phyloP scores from a whole-genome alignment of 2,113 vertebrate genomes.

The Nanorana parkeri region DNA sequence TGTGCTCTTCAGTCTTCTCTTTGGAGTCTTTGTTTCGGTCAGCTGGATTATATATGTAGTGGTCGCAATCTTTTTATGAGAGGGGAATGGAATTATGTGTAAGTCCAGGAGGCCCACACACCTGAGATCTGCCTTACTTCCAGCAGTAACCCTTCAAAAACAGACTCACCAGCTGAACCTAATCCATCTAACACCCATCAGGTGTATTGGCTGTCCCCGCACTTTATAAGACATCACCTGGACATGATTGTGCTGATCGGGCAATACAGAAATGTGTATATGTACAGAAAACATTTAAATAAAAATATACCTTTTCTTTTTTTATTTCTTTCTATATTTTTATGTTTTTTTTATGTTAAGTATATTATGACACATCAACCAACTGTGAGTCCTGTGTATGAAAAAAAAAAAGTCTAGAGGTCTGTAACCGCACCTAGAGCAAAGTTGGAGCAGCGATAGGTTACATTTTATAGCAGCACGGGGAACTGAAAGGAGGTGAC shows the following conservation, averaged over 20 bases:
- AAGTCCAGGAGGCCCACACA: no score
- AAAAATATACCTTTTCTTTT: conserved; percentile 12
- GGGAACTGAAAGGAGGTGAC: no score
- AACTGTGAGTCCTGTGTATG: no score
- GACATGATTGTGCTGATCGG: neutral
- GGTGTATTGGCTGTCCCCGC: neutral
- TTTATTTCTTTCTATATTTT: no score
- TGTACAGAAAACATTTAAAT: conserved; percentile 26
- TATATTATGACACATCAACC: no score
- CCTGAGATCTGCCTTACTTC: neutral
- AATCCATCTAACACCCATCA: neutral
- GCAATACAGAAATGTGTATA: conserved; percentile 6
- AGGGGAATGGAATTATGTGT: no score
- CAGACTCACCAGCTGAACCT: neutral
- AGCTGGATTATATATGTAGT: conserved; percentile 80
- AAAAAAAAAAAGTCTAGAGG: no score
- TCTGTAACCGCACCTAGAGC: no score
- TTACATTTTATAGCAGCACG: no score
- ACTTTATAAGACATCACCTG: no score
- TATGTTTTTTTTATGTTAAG: no score
- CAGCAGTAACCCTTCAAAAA: neutral
- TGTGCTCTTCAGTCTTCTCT: conserved; percentile 80
- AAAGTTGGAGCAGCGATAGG: no score
- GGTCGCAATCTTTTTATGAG: conserved; percentile 68
- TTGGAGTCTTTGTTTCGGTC: conserved; percentile 74